A percentile compares a stretch with the other conserved stretches of the same genome.
Conservation (phyloP, 2,797 vertebrate genomes). For the Pangasius djambal region DNA sequence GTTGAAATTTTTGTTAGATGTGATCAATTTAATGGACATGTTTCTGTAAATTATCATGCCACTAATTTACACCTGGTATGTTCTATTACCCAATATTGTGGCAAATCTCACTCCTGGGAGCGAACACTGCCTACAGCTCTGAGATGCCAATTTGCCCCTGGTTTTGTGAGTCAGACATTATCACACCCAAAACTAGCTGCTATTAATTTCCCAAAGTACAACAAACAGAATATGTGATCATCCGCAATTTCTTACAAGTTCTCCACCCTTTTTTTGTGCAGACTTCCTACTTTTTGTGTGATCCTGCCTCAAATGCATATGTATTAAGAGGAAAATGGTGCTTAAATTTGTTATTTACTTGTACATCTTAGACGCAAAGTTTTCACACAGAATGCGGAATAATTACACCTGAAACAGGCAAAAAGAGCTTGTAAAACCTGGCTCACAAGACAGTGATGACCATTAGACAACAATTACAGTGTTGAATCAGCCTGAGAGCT, state of each 20-base stretch:
- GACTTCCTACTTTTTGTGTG: not conserved
- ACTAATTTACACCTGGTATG: not conserved
- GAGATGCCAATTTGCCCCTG: not conserved
- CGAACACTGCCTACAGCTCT: not conserved
- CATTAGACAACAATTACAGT: not conserved
- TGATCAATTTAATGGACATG: not conserved
- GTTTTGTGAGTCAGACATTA: not conserved
- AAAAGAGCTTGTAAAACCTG: not conserved
- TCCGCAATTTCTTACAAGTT: not conserved
- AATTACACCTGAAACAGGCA: not conserved
- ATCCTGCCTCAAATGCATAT: not conserved
- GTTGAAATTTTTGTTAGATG: not conserved
- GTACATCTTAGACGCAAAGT: not conserved
- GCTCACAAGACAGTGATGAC: not conserved
- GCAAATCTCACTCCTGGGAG: not conserved
- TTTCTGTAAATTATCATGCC: not conserved
- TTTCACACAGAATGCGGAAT: not conserved
- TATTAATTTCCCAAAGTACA: not conserved
- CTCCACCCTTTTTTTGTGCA: not conserved
- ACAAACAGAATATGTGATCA: not conserved
- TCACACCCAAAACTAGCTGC: not conserved
- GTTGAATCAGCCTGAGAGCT: slow-evolving; percentile 4
- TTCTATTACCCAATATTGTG: not conserved
- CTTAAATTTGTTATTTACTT: not conserved
- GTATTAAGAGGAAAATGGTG: not conserved